A percentile compares a stretch with the other conserved stretches of the same genome.
These are phyloP conservation scores for Papilio helenus DNA, from an alignment of 1,140 invertebrate genomes.

Conservation along the genomic window DNA sequence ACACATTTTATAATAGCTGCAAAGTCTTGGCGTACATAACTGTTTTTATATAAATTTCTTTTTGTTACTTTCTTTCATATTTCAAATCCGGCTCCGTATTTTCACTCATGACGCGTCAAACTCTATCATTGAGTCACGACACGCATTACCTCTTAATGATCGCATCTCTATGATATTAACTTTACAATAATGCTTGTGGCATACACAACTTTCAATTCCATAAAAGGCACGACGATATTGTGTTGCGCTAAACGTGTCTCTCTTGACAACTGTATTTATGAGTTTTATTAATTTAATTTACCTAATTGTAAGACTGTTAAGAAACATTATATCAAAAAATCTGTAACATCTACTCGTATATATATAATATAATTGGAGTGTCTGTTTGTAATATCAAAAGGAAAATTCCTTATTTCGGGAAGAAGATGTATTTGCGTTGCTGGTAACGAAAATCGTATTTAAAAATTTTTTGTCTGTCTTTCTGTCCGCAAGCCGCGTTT, in stretches of 20 bases:
- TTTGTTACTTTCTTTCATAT: constrained; percentile 5
- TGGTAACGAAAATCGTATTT: no score
- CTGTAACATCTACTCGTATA: no score
- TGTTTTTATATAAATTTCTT: not conserved
- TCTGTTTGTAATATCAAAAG: no score
- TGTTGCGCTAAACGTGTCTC: not conserved
- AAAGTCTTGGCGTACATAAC: not conserved
- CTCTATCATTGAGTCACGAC: constrained; percentile 15
- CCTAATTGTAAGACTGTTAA: not conserved
- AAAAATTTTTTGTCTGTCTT: no score
- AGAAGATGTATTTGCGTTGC: no score
- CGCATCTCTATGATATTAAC: not conserved
- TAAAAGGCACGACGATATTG: not conserved
- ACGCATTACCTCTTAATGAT: constrained; percentile 3
- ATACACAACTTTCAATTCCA: not conserved
- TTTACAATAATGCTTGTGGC: not conserved
- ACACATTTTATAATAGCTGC: not conserved
- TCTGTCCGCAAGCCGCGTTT: no score
- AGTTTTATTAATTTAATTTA: not conserved
- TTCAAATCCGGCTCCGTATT: constrained; percentile 4
- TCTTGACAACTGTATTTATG: not conserved
- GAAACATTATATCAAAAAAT: no score
- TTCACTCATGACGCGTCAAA: constrained; percentile 6
- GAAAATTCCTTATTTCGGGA: no score
- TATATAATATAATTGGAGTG: no score